These are phyloP conservation scores for Drosophila rufa DNA, from an alignment of 1,140 invertebrate genomes.

Conservation along the genomic window DNA sequence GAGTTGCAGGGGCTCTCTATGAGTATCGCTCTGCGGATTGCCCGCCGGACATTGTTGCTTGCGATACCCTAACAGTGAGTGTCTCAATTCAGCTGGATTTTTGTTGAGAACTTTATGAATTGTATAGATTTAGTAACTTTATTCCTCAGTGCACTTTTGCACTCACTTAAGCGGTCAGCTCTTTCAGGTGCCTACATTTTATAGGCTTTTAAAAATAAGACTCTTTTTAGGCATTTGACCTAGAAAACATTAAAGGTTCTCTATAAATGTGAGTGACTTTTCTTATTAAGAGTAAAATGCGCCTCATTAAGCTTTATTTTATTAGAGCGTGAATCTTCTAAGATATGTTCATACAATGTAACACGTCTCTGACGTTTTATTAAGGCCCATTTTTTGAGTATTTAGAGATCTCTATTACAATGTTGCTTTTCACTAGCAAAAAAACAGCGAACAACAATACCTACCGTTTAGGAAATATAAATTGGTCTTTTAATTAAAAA, in stretches of 20 bases:
- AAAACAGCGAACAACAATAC: background rate
- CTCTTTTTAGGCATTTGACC: background rate
- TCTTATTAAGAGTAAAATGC: background rate
- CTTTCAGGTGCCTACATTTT: background rate
- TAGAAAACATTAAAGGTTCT: background rate
- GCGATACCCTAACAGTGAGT: constrained; percentile 13
- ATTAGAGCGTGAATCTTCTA: background rate
- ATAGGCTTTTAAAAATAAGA: background rate
- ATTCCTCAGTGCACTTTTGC: background rate
- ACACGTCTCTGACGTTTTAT: too few relatives aligned
- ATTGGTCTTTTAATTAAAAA: background rate
- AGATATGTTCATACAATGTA: background rate
- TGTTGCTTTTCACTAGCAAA: background rate
- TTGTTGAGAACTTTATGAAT: background rate
- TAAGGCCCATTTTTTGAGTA: background rate
- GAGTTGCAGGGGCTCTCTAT: constrained; percentile 25
- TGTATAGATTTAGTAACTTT: background rate
- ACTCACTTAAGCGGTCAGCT: background rate
- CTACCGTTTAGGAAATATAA: background rate
- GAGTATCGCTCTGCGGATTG: constrained; percentile 11
- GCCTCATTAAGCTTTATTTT: background rate
- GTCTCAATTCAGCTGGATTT: background rate
- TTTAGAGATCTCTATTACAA: too few relatives aligned
- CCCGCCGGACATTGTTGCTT: background rate
- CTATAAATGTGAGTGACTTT: background rate